phyloP scores from a whole-genome alignment of 1,140 invertebrate species.

The Spodoptera litura region DNA sequence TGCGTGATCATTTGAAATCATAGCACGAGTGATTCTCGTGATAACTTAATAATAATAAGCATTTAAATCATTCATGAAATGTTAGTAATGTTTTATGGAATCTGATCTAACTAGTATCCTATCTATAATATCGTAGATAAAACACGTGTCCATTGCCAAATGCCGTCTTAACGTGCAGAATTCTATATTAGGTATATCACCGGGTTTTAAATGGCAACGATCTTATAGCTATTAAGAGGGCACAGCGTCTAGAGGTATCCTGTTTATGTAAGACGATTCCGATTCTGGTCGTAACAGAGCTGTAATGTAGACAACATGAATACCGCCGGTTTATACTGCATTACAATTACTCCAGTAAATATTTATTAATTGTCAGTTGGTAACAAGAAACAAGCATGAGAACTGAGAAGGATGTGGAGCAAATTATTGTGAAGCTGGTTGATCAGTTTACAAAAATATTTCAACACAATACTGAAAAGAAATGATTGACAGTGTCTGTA shows the following conservation, averaged over 20 bases:
- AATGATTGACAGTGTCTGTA: conserved; percentile 8
- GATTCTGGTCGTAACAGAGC: conserved; percentile 43
- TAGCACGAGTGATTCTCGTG: background rate
- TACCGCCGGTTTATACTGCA: conserved; percentile 31
- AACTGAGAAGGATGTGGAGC: background rate
- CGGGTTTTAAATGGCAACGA: conserved; percentile 11
- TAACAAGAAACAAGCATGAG: background rate
- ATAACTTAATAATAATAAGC: conserved; percentile 2
- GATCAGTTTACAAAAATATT: background rate
- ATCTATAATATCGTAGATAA: conserved; percentile 9
- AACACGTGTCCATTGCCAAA: background rate
- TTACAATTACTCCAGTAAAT: conserved; percentile 21
- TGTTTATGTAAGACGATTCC: conserved; percentile 57
- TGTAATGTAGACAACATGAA: conserved; percentile 24
- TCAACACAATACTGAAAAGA: background rate
- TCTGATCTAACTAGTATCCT: background rate
- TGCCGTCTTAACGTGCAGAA: background rate
- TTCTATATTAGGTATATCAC: conserved; percentile 21
- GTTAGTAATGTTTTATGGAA: conserved; percentile 2
- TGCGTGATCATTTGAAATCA: background rate
- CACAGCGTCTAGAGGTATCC: conserved; percentile 49
- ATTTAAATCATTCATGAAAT: conserved; percentile 18
- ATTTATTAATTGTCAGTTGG: conserved; percentile 19
- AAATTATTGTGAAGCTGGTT: background rate
- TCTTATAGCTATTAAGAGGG: conserved; percentile 20